Evolutionary conservation across 2,797 vertebrate genomes (phyloP).

Genomic region (Esox masquinongy): DNA sequence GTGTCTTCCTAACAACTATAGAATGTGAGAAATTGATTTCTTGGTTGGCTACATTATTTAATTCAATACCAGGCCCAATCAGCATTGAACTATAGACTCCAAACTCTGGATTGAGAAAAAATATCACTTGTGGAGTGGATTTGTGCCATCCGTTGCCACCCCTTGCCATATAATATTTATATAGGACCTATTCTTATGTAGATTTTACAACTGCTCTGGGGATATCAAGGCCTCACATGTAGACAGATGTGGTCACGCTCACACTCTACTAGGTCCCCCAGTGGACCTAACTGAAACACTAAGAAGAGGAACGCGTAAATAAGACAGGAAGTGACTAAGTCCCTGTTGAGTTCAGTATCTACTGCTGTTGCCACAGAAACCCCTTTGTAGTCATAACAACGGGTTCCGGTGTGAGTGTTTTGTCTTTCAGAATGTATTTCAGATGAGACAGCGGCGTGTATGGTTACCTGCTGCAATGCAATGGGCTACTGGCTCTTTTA

Average conservation of each 20-base stretch:
- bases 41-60: too few species aligned
- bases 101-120: too few species aligned
- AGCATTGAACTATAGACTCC: too few species aligned
- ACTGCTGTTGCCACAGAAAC: constrained; percentile 67
- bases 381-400: constrained; percentile 67
- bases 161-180: too few species aligned
- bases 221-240: too few species aligned
- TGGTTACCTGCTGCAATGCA: not conserved
- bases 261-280: constrained; percentile 8
- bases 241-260: not conserved
- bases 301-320: constrained; percentile 61
- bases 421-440: constrained; percentile 22
- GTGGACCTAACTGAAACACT: constrained; percentile 24
- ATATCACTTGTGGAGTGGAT: too few species aligned
- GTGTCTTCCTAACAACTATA: too few species aligned
- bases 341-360: constrained; percentile 71
- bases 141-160: too few species aligned
- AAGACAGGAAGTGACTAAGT: constrained; percentile 81
- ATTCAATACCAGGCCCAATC: too few species aligned
- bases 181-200: too few species aligned
- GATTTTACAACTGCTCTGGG: too few species aligned
- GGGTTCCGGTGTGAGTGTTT: constrained; percentile 65
- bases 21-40: too few species aligned
- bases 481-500: not conserved
- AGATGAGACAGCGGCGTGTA: not conserved